Percentiles rank a stretch among this genome's conserved stretches.
Evolutionary conservation across 2,797 vertebrate species (phyloP).

Genomic region (Smutsia gigantea): DNA sequence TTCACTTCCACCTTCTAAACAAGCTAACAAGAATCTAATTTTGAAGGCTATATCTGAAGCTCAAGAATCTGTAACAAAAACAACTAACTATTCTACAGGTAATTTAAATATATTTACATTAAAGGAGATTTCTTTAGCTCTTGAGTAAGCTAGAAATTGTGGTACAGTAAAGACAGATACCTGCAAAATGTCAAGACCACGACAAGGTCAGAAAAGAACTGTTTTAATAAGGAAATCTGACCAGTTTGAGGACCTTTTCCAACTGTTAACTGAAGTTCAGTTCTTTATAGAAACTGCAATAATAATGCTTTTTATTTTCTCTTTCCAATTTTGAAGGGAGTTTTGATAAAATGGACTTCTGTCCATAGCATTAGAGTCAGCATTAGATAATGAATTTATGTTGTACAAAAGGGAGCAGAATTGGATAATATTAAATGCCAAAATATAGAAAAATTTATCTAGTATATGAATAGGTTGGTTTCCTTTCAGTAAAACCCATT

Average conservation of each 20-base stretch:
- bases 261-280: neutral
- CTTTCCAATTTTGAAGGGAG: neutral
- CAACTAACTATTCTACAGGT: slow-evolving; percentile 94
- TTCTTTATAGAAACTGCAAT: neutral
- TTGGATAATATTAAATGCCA: neutral
- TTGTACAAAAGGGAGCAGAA: neutral
- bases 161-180: neutral
- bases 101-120: slow-evolving; percentile 71
- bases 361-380: neutral
- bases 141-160: neutral
- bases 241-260: neutral
- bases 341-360: slow-evolving; percentile 4
- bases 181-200: neutral
- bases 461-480: neutral
- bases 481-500: neutral
- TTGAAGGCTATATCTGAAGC: slow-evolving; percentile 99
- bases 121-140: neutral
- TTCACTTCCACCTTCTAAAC: slow-evolving; percentile 96
- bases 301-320: neutral
- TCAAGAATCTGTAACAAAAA: slow-evolving; percentile 97
- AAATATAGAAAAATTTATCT: neutral
- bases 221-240: slow-evolving; percentile 18
- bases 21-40: slow-evolving; percentile 98
- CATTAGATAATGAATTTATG: neutral
- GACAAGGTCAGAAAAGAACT: neutral